A percentile compares a stretch with the other conserved stretches of the same genome.
Conservation (phyloP, 1,140 invertebrate genomes). For the Augochlora pura region DNA sequence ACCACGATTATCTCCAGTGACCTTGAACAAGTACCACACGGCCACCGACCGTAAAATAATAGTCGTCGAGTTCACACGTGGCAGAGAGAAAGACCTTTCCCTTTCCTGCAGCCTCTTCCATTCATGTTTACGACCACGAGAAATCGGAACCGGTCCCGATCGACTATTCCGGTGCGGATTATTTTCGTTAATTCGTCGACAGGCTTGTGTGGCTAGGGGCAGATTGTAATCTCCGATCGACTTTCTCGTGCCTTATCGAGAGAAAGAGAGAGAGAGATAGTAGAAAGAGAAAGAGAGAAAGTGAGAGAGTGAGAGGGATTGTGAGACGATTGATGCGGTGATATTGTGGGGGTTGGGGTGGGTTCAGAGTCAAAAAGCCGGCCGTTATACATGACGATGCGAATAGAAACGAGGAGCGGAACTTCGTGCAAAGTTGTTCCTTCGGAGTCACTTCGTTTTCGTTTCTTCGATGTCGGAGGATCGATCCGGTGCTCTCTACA, state of each 20-base stretch:
- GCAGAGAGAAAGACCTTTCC: neutral
- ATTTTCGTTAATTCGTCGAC: conserved; percentile 15
- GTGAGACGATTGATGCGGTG: neutral
- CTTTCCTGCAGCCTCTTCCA: neutral
- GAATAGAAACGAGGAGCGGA: conserved; percentile 24
- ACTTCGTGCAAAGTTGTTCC: conserved; percentile 13
- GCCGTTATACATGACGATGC: conserved; percentile 7
- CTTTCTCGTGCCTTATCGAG: conserved; percentile 4
- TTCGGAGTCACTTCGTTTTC: conserved; percentile 7
- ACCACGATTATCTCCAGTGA: neutral
- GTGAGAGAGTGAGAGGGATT: too few species aligned
- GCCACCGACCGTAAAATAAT: neutral
- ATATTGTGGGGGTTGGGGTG: neutral
- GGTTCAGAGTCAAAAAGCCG: neutral
- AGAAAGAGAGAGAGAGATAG: neutral
- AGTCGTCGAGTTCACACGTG: neutral
- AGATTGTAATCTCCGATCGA: neutral
- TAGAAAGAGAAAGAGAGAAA: too few species aligned
- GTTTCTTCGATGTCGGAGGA: neutral
- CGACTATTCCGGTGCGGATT: neutral
- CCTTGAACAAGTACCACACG: neutral
- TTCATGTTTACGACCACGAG: neutral
- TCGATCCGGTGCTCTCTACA: conserved; percentile 21
- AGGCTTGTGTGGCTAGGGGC: too few species aligned
- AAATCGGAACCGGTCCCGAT: neutral